These are phyloP conservation scores for Mactromeris polynyma DNA, from an alignment of 2,888 invertebrate genomes.

Conservation along the genomic window DNA sequence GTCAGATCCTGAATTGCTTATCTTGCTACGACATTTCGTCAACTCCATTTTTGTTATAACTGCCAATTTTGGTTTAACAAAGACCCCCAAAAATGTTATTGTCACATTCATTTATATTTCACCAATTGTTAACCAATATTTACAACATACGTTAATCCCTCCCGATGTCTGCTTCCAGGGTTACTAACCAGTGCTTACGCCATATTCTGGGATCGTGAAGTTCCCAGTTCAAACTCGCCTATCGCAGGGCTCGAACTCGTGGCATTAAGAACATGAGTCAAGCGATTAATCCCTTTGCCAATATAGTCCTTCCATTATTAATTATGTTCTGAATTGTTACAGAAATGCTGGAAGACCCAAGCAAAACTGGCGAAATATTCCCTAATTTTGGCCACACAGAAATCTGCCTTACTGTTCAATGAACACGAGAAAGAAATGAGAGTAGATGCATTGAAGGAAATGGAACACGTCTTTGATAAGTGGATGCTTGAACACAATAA, in stretches of 20 bases:
- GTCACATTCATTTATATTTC: no score
- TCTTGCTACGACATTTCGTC: no score
- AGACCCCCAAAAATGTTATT: no score
- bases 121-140: background rate
- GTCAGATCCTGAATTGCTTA: background rate
- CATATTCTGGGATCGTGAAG: background rate
- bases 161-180: background rate
- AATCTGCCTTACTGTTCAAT: conserved; percentile 1
- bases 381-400: conserved; percentile 1
- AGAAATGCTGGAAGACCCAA: conserved; percentile 25
- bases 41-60: no score
- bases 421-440: background rate
- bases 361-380: background rate
- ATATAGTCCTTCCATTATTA: background rate
- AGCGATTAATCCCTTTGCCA: no score
- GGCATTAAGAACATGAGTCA: background rate
- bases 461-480: background rate
- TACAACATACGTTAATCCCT: background rate
- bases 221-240: background rate
- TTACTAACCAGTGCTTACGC: background rate
- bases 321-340: background rate
- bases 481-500: background rate
- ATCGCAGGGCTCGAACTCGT: background rate
- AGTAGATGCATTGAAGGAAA: conserved; percentile 12
- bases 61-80: no score